Base-by-base conservation (phyloP, 2,113 vertebrate genomes). In the Mesoclemmys tuberculata region DNA sequence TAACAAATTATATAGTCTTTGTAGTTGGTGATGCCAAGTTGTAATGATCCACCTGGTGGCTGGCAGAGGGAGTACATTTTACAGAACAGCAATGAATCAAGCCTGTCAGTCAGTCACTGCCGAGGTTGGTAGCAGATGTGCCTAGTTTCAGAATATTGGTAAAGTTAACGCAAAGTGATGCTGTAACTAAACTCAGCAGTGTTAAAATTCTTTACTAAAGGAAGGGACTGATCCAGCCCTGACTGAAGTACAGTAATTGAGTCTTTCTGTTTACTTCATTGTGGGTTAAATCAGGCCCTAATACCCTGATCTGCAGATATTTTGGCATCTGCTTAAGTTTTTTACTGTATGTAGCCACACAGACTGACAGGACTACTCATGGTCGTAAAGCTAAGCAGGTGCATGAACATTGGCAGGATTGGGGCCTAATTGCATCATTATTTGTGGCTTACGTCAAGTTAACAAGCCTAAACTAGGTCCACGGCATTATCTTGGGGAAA, bases 111-210 rank as follows among this genome's bases (percentile, higher is more conserved):
- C 96, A 78, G 95, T 97, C 94, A 97, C 94, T 93, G 97, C 93
- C 96, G 96, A 41, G 10, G 75, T 91, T 5, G 78, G 80, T 84
- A 93, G 94, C 88, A 88, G 94, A 68, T 96, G 87, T 13, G 1
- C 92, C 93, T 74, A 54, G 52, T 85, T 29, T 0, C 71, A 95
- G 97, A 90, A 94, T 10, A n/a, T n/a, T n/a, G 14, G 96, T 96
- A 97, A 96, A 98, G 97, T 93, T 97, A 95, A 88, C 92, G 96
- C 41, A 94, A 93, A 97, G 98, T 98, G 97, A 98, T 94, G 97
- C 96, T 97, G 95, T 95, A 95, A 97, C 91, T 87, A 92, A 98
- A 98, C 96, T 89, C 95, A 86, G 97, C 93, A 52, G 93, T 22
- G 95, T 81, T 98, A 96, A 98, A 94, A 96, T 92, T 90, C 93